Evolutionary conservation across 2,888 invertebrate species (phyloP), one percentile per base, ranked within the genome.

Genomic region (Melinaea marsaeus): DNA sequence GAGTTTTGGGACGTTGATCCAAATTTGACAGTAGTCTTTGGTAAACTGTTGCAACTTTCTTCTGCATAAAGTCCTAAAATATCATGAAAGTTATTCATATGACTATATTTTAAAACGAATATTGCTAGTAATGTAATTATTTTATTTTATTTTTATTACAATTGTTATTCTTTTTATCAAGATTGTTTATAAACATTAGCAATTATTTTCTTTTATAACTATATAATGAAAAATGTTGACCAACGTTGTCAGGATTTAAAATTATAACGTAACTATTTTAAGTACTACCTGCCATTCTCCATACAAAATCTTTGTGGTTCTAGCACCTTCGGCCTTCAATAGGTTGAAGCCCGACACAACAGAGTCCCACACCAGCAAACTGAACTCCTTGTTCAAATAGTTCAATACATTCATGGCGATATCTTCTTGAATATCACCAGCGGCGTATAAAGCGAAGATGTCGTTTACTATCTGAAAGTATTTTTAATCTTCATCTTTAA

Each of bases 381-480:
- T 87, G 2, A 74, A 68, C 65, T 90, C 90, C 5, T 75, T 75
- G 42, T 84, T 80, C 32, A 90, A 69, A 66, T 85, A 88, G 1
- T 79, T 78, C 2, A 90, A 68, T 0, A 90, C 74, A 3, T 82
- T 79, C 67, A 78, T 77, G 0, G 87, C 84, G 0, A 85, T 71
- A 0, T 77, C 68, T 0, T 79, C 71, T 3, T 74, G 70, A 9
- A 90, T 69, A 13, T 85, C 85, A 9, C 85, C 85, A 0, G 89
- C 81, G n/a, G 79, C 79, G 67, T 81, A 88, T 0, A 90, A 72
- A 33, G 88, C 89, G n/a, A 90, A 80, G 0, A 81, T 80, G 58
- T 90, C 90, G 63, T 88, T 90, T 0, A 85, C 88, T 35, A 90
- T 86, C 90, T 90, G 79, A 7, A 82, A 80, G 60, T 9, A 9